Evolutionary conservation across 1,140 invertebrate species (phyloP), one percentile per base, ranked within the genome.

Genomic region (Elymnias hypermnestra): DNA sequence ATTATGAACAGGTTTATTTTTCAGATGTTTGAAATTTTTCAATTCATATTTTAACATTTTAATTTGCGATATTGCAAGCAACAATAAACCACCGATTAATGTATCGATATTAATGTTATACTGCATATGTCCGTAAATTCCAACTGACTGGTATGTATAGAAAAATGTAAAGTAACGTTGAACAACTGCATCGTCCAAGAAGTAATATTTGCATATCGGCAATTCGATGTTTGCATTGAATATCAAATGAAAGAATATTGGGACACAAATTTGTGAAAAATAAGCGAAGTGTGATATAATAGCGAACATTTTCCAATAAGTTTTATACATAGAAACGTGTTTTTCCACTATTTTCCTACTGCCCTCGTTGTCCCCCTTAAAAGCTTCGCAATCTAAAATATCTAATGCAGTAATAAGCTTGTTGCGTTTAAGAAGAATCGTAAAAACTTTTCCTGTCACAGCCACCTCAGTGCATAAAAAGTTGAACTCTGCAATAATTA

Each of bases 171-270:
- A 82, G 60, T 73, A 70, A 4, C 43, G 41, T 15, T 56, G 12
- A 17, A 66, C 31, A 2, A 42, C 10, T 26, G 67, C 40, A 2
- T 64, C 51, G n/a, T 46, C 57, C 15, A 82, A 53, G 50, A 79
- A 82, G 55, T 73, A 77, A 55, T 77, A 82, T 51, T 68, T 70
- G 41, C 65, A 72, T 33, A 82, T 54, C 9, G 75, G 77, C 33
- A 82, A 48, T 28, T 74, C 56, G 14, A 67, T 31, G 3, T 43
- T 39, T 10, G 49, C 42, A 21, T 58, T 54, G 21, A 59, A 67
- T 51, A 71, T 51, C 0, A 68, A 49, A 50, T 65, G 31, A 10
- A 49, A 22, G 10, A 71, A 41, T 42, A 75, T 35, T 15, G 73
- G 67, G 9, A 55, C 8, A 29, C 72, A 41, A 3, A 69, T 49